A percentile compares a stretch with the other conserved stretches of the same genome.
Conservation (phyloP, 2,797 vertebrate species). For the Eulemur mongoz region DNA sequence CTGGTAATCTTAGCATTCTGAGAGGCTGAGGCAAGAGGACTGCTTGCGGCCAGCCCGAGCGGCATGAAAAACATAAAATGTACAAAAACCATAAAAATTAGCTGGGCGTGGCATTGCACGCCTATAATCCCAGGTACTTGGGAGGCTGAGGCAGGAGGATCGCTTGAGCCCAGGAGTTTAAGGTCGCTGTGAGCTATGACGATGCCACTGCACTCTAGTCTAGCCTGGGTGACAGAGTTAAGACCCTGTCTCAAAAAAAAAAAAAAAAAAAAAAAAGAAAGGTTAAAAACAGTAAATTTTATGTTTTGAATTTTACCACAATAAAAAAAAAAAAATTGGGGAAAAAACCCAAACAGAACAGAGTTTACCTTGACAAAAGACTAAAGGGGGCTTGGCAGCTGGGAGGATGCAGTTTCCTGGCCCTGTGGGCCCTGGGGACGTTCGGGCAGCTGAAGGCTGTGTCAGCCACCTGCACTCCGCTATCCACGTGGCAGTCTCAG, state of each 20-base stretch:
- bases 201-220: not conserved
- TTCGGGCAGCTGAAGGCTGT: not conserved
- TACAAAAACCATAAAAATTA: not conserved
- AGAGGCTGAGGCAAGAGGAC: no score
- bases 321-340: not conserved
- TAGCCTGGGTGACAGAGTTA: not conserved
- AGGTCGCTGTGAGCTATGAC: not conserved
- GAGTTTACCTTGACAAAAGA: not conserved
- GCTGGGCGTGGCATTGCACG: rapidly evolving
- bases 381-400: not conserved
- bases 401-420: not conserved
- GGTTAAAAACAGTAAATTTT: not conserved
- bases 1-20: no score
- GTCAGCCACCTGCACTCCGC: not conserved
- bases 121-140: not conserved
- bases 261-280: not conserved
- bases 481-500: not conserved
- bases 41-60: no score
- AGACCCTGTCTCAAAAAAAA: not conserved
- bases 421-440: no score
- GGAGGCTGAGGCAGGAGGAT: not conserved
- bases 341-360: not conserved
- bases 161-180: not conserved
- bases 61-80: no score
- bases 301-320: not conserved